Evolutionary conservation across 2,113 vertebrate species (phyloP), one percentile per base, ranked within the genome.

Genomic region (Petromus typicus): DNA sequence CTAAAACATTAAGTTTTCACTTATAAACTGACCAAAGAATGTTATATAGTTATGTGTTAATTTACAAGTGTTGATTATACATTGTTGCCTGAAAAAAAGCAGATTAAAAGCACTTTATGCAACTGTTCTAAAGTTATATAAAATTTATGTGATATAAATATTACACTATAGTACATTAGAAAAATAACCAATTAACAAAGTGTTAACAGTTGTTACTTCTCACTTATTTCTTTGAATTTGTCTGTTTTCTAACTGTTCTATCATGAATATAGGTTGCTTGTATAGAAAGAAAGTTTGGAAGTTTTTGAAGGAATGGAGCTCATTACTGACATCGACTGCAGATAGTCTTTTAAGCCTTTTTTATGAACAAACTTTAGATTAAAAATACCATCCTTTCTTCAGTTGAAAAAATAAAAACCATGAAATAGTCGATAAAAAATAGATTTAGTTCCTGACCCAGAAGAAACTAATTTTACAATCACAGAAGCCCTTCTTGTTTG

Each of bases 381-480:
- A 75, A 85, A 95, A 95, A 64, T 59, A 48, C 34, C 86, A 90
- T 40, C 34, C 37, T 48, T 37, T 89, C 89, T 86, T 91, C 17
- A 89, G 3, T 63, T 91, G 10, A 25, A 69, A 73, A 69, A 66
- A 95, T 37, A 32, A 59, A 56, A 78, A 18, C 30, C 3, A 22
- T 23, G 48, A 71, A 56, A 23, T 56, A 27, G 45, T 66, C 56
- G 48, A 20, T 16, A 22, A 61, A 76, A 45, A 14, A 37, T n/a
- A 51, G 56, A 73, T 79, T 75, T 11, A 61, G 23, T 16, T 5
- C 45, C 56, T 56, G 20, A 56, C 43, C 27, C 25, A 30, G 1
- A 17, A 90, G 57, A 45, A 51, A 13, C n/a, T 16, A 22, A 37
- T 45, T 30, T 95, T 81, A 16, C 14, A 67, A 56, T 73, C 51